These are phyloP conservation scores for Xyliphius kryptos DNA, from an alignment of 2,113 vertebrate genomes.

Conservation along the genomic window DNA sequence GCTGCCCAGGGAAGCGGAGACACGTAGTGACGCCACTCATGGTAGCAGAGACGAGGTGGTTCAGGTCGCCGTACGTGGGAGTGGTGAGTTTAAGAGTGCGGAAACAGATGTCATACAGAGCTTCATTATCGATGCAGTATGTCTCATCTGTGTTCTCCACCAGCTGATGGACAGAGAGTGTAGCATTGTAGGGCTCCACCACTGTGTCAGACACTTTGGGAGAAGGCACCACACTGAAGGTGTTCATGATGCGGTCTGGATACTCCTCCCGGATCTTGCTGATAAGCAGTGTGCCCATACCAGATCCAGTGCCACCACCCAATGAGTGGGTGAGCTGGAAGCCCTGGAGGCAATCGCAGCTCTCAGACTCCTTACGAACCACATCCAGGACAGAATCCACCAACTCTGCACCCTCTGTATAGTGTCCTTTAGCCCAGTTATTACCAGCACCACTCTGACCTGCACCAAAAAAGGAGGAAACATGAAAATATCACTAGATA, in stretches of 20 bases:
- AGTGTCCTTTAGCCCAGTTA: no score
- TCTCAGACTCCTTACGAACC: constrained; percentile 84
- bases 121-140: constrained; percentile 91
- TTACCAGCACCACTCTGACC: constrained; percentile 91
- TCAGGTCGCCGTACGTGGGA: constrained; percentile 86
- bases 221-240: no score
- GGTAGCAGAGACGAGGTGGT: constrained; percentile 86
- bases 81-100: constrained; percentile 89
- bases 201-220: constrained; percentile 90
- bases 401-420: no score
- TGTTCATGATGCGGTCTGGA: no score
- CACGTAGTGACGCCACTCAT: constrained; percentile 91
- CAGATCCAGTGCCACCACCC: no score
- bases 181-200: constrained; percentile 88
- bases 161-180: no score
- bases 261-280: no score
- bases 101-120: constrained; percentile 90
- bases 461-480: constrained; percentile 46
- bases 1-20: constrained; percentile 85
- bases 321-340: constrained; percentile 93
- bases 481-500: no score
- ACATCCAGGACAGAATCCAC: constrained; percentile 88
- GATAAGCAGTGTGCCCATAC: no score
- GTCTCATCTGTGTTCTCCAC: no score
- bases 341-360: constrained; percentile 87